Evolutionary conservation across 2,113 vertebrate genomes (phyloP).

Genomic region (Apeltes quadracus): DNA sequence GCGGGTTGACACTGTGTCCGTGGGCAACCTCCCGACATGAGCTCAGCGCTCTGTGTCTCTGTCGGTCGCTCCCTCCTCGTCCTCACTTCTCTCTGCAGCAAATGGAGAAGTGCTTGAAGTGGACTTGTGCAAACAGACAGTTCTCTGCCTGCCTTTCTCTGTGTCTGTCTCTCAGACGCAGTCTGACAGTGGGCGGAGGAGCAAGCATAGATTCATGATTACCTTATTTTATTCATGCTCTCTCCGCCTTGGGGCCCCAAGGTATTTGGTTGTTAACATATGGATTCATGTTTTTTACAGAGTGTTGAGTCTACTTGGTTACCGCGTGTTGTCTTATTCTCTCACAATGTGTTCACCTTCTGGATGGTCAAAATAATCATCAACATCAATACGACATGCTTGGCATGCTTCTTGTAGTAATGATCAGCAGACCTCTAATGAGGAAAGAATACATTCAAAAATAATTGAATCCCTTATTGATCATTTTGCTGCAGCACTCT

Average conservation of each 20-base stretch:
- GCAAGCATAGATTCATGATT: constrained; percentile 13
- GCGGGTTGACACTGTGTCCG: constrained; percentile 72
- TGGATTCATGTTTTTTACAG: neutral
- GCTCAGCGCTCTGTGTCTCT: constrained; percentile 39
- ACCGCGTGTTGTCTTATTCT: neutral
- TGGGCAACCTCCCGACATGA: constrained; percentile 67
- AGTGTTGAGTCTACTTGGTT: neutral
- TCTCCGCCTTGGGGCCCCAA: neutral
- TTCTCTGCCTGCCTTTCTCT: constrained; percentile 46
- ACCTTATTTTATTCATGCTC: neutral
- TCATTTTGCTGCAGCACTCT: neutral
- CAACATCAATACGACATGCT: neutral
- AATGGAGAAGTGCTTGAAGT: constrained; percentile 70
- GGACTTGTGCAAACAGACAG: constrained; percentile 64
- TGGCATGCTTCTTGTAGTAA: neutral
- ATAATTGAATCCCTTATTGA: neutral
- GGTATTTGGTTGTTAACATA: constrained; percentile 8
- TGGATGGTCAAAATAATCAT: neutral
- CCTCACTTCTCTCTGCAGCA: constrained; percentile 57
- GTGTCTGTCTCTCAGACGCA: constrained; percentile 21
- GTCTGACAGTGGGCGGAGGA: constrained; percentile 14
- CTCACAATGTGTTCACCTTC: neutral
- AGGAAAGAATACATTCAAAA: neutral
- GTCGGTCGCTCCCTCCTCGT: constrained; percentile 46
- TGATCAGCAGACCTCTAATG: neutral